These are phyloP conservation scores for Dendroctonus valens DNA, from an alignment of 1,140 invertebrate genomes.

Conservation along the genomic window DNA sequence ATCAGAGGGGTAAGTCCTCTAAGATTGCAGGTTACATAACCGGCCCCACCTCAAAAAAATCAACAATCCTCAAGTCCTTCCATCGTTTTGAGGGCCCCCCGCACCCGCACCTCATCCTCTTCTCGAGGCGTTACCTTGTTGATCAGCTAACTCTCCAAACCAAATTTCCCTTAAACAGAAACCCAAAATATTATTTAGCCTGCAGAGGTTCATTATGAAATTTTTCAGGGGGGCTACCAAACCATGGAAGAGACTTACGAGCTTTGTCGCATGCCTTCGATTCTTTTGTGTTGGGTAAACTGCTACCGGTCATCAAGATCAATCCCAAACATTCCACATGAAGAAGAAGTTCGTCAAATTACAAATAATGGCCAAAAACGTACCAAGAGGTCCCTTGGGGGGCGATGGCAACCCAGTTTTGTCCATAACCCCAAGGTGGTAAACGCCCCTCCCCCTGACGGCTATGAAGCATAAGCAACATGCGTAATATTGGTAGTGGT, in stretches of 20 bases:
- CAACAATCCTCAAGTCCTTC: not conserved
- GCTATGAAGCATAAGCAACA: slow-evolving; percentile 64
- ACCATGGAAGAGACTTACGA: slow-evolving; percentile 70
- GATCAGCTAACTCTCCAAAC: not conserved
- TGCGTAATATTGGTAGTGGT: not conserved
- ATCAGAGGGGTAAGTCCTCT: slow-evolving; percentile 42
- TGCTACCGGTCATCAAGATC: slow-evolving; percentile 64
- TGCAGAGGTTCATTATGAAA: slow-evolving; percentile 24
- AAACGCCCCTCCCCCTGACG: slow-evolving; percentile 73
- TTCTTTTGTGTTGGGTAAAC: slow-evolving; percentile 67
- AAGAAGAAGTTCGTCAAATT: slow-evolving; percentile 67
- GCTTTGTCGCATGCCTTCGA: slow-evolving; percentile 70
- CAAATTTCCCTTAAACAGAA: not conserved
- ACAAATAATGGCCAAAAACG: slow-evolving; percentile 72
- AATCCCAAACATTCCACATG: slow-evolving; percentile 50
- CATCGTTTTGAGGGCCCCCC: not conserved
- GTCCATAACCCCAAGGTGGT: slow-evolving; percentile 85
- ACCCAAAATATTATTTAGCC: not conserved
- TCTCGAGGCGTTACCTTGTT: not conserved
- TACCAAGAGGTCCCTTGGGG: slow-evolving; percentile 81
- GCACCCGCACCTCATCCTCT: no score
- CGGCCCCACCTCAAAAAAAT: not conserved
- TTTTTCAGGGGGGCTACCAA: slow-evolving; percentile 66
- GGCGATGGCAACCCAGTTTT: slow-evolving; percentile 77
- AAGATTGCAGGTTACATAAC: not conserved